These are phyloP conservation scores for Pangasius krempfi DNA, from an alignment of 2,797 vertebrate species.

Conservation along the genomic window DNA sequence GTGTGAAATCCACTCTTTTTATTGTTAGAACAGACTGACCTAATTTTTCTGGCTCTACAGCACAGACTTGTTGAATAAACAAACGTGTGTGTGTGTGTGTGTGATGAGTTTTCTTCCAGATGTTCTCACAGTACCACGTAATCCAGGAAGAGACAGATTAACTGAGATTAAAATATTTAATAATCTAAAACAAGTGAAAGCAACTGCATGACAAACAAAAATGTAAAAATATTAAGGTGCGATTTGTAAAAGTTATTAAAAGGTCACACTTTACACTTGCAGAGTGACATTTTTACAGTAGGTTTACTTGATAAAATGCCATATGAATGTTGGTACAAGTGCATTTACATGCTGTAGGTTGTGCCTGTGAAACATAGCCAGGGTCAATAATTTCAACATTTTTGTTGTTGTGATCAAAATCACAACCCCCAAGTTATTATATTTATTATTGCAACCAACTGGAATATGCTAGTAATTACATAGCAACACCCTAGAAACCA, in stretches of 20 bases:
- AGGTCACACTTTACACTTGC: neutral
- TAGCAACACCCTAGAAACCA: neutral
- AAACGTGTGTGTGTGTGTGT: neutral
- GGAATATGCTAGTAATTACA: neutral
- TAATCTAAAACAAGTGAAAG: neutral
- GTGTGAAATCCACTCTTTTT: neutral
- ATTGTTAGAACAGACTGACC: constrained; percentile 28
- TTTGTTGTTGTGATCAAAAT: neutral
- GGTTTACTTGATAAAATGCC: neutral
- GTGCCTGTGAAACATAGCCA: neutral
- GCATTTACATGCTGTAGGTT: no score
- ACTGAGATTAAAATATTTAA: neutral
- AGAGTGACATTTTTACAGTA: neutral
- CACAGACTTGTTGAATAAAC: constrained; percentile 1
- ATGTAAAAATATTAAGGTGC: neutral
- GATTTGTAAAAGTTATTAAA: neutral
- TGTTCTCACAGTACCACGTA: constrained; percentile 3
- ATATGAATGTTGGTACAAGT: no score
- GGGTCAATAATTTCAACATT: neutral
- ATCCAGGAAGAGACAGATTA: constrained; percentile 23
- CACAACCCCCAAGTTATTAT: neutral
- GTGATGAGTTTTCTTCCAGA: neutral
- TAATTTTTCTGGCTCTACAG: constrained; percentile 11
- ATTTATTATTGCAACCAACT: neutral
- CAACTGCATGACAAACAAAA: neutral